Evolutionary conservation across 1,140 invertebrate species (phyloP).

Genomic region (Diachasma alloeum): DNA sequence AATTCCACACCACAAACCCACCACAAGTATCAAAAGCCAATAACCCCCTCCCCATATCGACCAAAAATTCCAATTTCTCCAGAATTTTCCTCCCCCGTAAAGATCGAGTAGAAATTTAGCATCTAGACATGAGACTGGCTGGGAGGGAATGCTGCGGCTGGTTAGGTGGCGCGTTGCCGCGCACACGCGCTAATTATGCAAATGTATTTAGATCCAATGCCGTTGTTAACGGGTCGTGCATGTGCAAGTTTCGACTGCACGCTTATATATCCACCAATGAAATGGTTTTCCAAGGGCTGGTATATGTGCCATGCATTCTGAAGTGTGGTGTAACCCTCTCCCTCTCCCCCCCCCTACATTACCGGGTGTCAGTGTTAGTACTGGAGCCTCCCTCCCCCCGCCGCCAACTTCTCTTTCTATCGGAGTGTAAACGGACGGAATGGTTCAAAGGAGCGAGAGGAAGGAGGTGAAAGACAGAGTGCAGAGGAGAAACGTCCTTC

Average conservation of each 20-base stretch:
- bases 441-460: not conserved
- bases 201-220: constrained; percentile 48
- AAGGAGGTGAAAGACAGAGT: constrained; percentile 16
- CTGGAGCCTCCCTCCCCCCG: not conserved
- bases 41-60: not conserved
- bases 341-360: not conserved
- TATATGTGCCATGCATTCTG: not conserved
- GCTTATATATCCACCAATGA: not conserved
- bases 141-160: not conserved
- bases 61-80: not conserved
- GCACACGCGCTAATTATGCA: constrained; percentile 51
- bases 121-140: not conserved
- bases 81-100: not conserved
- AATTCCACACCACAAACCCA: not conserved
- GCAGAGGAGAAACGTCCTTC: constrained; percentile 14
- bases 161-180: constrained; percentile 33
- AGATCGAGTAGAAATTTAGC: not conserved
- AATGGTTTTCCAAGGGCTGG: constrained; percentile 1
- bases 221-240: constrained; percentile 43
- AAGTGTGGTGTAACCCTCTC: not conserved
- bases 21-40: not conserved
- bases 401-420: not conserved
- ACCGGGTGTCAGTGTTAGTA: not conserved
- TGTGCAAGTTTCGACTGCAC: constrained; percentile 28
- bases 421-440: constrained; percentile 9